Percentiles rank a stretch among this genome's conserved stretches.
phyloP scores from a whole-genome alignment of 1,140 invertebrate genomes.

The Muscidifurax raptorellus region DNA sequence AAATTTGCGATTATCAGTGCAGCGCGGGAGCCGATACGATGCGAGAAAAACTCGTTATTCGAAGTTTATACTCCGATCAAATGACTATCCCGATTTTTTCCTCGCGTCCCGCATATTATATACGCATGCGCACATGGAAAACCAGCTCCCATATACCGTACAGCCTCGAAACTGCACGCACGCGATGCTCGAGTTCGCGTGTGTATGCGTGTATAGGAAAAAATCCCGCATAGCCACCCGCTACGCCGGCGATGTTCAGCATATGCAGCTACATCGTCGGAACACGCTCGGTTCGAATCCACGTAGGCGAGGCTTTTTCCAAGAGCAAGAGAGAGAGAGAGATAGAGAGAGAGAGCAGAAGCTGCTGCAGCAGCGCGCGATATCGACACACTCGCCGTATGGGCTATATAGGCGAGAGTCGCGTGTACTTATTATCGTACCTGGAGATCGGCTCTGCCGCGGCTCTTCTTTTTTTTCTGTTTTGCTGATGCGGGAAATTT shows the following conservation, averaged over 20 bases:
- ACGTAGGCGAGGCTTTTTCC: background rate
- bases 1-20: too few species aligned
- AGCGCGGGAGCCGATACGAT: too few species aligned
- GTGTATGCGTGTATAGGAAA: background rate
- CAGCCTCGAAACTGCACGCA: too few species aligned
- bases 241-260: slow-evolving; percentile 60
- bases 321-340: too few species aligned
- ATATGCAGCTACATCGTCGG: slow-evolving; percentile 52
- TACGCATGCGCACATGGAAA: background rate
- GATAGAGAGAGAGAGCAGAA: background rate
- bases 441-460: background rate
- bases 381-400: slow-evolving; percentile 20
- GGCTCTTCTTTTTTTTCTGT: background rate
- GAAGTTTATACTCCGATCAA: too few species aligned
- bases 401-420: slow-evolving; percentile 24
- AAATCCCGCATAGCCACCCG: slow-evolving; percentile 54
- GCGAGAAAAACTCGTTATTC: too few species aligned
- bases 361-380: background rate
- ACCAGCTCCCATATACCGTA: background rate
- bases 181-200: slow-evolving; percentile 49
- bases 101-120: too few species aligned
- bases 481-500: background rate
- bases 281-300: slow-evolving; percentile 7
- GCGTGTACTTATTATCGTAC: slow-evolving; percentile 33
- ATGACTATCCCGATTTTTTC: too few species aligned